These are phyloP conservation scores for Acronicta leporina DNA, from an alignment of 2,888 invertebrate genomes.

Conservation along the genomic window DNA sequence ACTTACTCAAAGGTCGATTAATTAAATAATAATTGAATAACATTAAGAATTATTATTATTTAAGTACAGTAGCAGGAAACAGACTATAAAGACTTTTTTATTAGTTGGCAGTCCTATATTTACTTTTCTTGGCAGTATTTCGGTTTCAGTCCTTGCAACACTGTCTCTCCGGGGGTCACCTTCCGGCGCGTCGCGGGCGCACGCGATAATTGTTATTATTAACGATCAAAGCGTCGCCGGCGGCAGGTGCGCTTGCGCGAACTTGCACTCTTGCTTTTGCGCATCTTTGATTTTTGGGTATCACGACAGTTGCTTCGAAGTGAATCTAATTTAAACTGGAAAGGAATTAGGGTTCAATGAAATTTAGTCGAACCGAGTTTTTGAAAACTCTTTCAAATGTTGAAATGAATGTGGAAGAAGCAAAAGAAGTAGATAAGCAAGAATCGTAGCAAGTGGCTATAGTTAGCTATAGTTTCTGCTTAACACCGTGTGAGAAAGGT, in stretches of 20 bases:
- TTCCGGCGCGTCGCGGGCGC: slow-evolving; percentile 56
- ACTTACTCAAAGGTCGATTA: too few relatives aligned
- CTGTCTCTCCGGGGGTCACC: slow-evolving; percentile 59
- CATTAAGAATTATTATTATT: too few relatives aligned
- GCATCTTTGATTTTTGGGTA: slow-evolving; percentile 25
- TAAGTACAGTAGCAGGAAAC: too few relatives aligned
- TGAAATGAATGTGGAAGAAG: too few relatives aligned
- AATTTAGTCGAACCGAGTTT: too few relatives aligned
- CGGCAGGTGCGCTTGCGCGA: slow-evolving; percentile 58
- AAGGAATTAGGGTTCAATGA: not conserved
- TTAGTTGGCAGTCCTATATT: not conserved
- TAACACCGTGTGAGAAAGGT: too few relatives aligned
- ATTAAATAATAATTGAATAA: too few relatives aligned
- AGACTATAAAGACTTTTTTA: too few relatives aligned
- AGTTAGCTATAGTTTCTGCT: too few relatives aligned
- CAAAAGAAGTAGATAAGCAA: too few relatives aligned
- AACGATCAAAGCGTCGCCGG: slow-evolving; percentile 65
- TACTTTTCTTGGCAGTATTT: not conserved
- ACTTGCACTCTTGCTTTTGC: slow-evolving; percentile 43
- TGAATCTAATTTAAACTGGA: slow-evolving; percentile 24
- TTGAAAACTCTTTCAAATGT: too few relatives aligned
- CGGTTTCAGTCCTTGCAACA: slow-evolving; percentile 43
- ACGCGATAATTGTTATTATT: slow-evolving; percentile 72
- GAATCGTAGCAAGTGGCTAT: too few relatives aligned
- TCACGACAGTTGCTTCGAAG: slow-evolving; percentile 27